These are phyloP conservation scores for Bombus picipes DNA, from an alignment of 1,140 invertebrate genomes.

Conservation along the genomic window DNA sequence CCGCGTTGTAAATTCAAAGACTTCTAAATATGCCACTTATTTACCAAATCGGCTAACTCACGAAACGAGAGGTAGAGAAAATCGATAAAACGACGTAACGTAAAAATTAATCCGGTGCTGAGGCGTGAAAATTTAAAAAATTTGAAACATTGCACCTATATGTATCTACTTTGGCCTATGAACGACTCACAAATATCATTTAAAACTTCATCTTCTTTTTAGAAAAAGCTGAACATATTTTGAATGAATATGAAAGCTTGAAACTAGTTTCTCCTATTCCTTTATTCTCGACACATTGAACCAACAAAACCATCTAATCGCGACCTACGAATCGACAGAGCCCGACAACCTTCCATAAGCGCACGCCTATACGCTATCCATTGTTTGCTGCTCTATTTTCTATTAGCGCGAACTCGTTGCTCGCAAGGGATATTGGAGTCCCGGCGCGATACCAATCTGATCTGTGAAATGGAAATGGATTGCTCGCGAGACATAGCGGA, in stretches of 20 bases:
- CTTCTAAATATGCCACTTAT: too few relatives aligned
- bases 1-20: too few relatives aligned
- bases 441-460: slow-evolving; percentile 29
- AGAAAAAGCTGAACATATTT: too few relatives aligned
- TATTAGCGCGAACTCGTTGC: slow-evolving; percentile 11
- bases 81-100: too few relatives aligned
- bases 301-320: slow-evolving; percentile 11
- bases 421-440: slow-evolving; percentile 18
- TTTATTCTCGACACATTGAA: neutral
- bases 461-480: slow-evolving; percentile 34
- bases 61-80: too few relatives aligned
- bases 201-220: neutral
- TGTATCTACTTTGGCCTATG: too few relatives aligned
- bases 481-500: slow-evolving; percentile 22
- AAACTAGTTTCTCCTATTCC: neutral
- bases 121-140: neutral
- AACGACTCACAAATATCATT: neutral
- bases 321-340: neutral
- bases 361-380: neutral
- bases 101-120: too few relatives aligned
- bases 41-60: too few relatives aligned
- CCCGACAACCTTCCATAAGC: neutral
- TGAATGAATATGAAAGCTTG: too few relatives aligned
- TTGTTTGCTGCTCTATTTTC: slow-evolving; percentile 37
- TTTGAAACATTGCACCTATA: too few relatives aligned